Evolutionary conservation across 2,888 invertebrate species (phyloP).

Genomic region (Nebria salina): DNA sequence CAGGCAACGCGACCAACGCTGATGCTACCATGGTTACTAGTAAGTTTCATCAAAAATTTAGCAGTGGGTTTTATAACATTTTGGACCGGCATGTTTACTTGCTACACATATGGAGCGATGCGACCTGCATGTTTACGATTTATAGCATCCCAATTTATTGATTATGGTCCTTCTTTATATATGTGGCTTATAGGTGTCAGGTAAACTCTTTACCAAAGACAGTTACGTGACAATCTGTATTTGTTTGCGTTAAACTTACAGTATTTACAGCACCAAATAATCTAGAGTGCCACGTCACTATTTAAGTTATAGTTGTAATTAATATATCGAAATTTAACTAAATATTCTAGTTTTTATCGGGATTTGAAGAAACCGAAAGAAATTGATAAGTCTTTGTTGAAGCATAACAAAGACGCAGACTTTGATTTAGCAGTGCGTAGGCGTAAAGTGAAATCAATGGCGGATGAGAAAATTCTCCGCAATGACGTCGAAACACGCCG

Average conservation of each 20-base stretch:
- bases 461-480: conserved; percentile 63
- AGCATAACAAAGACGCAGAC: conserved; percentile 54
- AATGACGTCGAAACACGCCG: conserved; percentile 58
- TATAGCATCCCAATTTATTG: conserved; percentile 62
- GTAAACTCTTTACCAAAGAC: conserved; percentile 53
- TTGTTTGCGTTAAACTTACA: too few species aligned
- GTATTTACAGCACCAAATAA: too few species aligned
- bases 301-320: too few species aligned
- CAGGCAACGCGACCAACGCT: conserved; percentile 66
- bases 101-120: conserved; percentile 63
- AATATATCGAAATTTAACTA: conserved; percentile 15
- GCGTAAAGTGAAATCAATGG: conserved; percentile 64
- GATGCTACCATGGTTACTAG: conserved; percentile 66
- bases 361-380: conserved; percentile 46
- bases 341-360: conserved; percentile 48
- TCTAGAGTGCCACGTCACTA: too few species aligned
- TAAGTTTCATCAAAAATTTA: conserved; percentile 64
- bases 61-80: conserved; percentile 64
- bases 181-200: conserved; percentile 66
- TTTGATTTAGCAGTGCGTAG: conserved; percentile 64
- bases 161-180: conserved; percentile 65
- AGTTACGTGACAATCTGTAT: background rate
- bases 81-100: conserved; percentile 64
- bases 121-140: conserved; percentile 65
- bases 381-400: conserved; percentile 42